These are phyloP conservation scores for Pyrocoelia pectoralis DNA, from an alignment of 2,888 invertebrate genomes.

Conservation along the genomic window DNA sequence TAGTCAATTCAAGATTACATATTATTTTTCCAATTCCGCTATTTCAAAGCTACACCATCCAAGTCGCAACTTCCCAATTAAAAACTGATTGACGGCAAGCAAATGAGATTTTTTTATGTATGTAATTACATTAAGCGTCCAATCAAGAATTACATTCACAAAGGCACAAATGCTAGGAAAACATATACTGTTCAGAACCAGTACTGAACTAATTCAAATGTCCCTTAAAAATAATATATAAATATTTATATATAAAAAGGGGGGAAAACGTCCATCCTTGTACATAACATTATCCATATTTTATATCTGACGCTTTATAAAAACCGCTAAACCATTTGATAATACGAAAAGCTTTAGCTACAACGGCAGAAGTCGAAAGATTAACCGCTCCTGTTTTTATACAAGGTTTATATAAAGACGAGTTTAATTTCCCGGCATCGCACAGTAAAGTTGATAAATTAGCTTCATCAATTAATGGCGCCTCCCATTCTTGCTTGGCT, in stretches of 20 bases:
- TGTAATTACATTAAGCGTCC: no score
- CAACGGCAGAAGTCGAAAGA: constrained; percentile 39
- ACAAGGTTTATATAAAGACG: constrained; percentile 40
- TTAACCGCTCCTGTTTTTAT: constrained; percentile 40
- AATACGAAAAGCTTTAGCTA: constrained; percentile 37
- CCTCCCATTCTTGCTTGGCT: constrained; percentile 41
- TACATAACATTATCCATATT: constrained; percentile 29
- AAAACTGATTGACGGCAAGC: no score
- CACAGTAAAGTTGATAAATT: constrained; percentile 46
- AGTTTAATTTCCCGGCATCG: constrained; percentile 46
- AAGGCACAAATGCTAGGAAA: no score
- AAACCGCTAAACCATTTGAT: constrained; percentile 35
- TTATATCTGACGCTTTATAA: constrained; percentile 31
- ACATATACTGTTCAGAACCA: neutral
- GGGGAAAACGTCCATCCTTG: constrained; percentile 17
- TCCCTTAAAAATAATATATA: neutral
- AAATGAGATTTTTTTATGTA: no score
- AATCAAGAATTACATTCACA: no score
- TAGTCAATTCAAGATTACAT: no score
- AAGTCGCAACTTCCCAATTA: no score
- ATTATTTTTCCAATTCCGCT: no score
- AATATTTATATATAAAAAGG: neutral
- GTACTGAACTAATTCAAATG: neutral
- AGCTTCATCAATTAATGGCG: constrained; percentile 46
- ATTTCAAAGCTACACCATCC: no score